A percentile compares a stretch with the other conserved stretches of the same genome.
These are phyloP conservation scores for Columba guinea DNA, from an alignment of 2,797 vertebrate species.

Conservation along the genomic window DNA sequence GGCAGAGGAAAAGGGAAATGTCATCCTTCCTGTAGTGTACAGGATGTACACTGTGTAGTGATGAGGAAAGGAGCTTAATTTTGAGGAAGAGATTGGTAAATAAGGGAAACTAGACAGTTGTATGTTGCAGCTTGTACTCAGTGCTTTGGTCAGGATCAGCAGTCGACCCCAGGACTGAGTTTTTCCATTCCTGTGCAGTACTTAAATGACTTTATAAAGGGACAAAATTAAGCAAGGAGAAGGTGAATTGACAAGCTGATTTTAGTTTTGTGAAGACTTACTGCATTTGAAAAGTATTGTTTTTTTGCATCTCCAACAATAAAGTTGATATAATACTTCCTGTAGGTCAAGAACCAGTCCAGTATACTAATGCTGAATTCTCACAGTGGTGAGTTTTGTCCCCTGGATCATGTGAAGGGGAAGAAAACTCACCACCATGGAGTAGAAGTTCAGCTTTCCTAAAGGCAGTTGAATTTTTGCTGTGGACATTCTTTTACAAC, in stretches of 20 bases:
- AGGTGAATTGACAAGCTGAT: neutral
- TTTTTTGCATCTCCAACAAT: neutral
- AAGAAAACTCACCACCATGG: neutral
- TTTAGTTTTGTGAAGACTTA: neutral
- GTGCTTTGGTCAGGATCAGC: neutral
- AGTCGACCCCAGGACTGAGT: neutral
- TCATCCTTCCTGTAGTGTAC: neutral
- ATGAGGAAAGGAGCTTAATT: neutral
- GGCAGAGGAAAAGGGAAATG: neutral
- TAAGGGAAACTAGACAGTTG: neutral
- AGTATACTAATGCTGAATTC: neutral
- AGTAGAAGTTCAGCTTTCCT: neutral
- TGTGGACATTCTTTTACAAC: neutral
- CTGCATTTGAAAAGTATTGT: neutral
- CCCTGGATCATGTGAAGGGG: accelerated
- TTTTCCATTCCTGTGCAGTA: neutral
- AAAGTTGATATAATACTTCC: neutral
- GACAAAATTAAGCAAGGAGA: neutral
- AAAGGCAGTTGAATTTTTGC: neutral
- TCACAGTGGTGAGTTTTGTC: neutral
- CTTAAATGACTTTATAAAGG: neutral
- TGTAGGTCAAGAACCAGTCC: neutral
- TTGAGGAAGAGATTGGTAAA: neutral
- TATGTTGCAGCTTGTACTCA: neutral
- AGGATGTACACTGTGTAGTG: neutral